Base-by-base conservation (phyloP, 1,140 invertebrate species). In the Sycophaga agraensis region DNA sequence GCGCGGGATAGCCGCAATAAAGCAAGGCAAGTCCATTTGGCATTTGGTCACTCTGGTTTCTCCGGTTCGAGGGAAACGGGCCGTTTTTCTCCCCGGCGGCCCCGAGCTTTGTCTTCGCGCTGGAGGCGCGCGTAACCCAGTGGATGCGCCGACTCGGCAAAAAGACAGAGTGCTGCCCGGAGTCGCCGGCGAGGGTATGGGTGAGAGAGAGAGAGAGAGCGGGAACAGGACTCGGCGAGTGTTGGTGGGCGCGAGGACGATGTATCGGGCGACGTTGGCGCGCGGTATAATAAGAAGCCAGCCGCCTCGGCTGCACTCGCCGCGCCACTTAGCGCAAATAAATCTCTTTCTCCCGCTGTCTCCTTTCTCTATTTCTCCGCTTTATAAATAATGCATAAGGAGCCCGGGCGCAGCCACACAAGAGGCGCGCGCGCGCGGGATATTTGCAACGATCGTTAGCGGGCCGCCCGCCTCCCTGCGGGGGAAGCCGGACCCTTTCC, bases 361-460 rank as follows among this genome's bases (percentile, higher is more conserved):
- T 34, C n/a, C 31, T n/a, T 21, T 42, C 46, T 59, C 28, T 4
- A 1, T 45, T 54, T 31, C 61, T 50, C 14, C 45, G 12, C 53
- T 63, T 64, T 60, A 67, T 67, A 62, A 67, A 67, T 67, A 56
- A 67, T 67, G 61, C 62, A 67, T 67, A 59, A 67, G 51, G 45
- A n/a, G 4, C 19, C 53, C 51, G 22, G n/a, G n/a, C 34, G 34
- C 46, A 66, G 58, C 62, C 65, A 59, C 65, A 66, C 65, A 66
- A 58, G 65, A 63, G 35, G 65, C 56, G 48, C 40, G 8, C 39
- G 53, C 39, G 24, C n/a, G n/a, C 50, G 51, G 40, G 34, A 48
- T 61, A 50, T 62, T 62, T 53, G 16, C 34, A n/a, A n/a, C n/a
- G 53, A 62, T 62, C 60, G 60, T 62, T 56, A 62, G 46, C 21